A percentile compares a stretch with the other conserved stretches of the same genome.
Conservation (phyloP, 2,888 invertebrate species). For the Venusia cambrica region DNA sequence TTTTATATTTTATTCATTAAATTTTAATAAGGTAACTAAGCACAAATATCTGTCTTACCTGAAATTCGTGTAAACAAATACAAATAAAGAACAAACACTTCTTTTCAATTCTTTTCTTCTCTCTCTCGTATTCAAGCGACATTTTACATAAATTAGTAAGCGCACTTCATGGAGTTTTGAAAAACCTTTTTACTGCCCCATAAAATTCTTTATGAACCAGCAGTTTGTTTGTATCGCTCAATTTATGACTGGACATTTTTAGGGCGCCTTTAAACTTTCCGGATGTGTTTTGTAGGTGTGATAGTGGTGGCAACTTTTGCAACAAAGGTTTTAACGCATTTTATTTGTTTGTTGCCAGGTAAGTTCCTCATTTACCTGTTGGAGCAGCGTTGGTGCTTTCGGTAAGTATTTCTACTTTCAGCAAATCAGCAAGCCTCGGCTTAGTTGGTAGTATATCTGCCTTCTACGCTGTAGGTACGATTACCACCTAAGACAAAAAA, state of each 20-base stretch:
- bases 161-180: slow-evolving; percentile 38
- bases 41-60: no score
- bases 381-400: neutral
- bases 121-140: neutral
- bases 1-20: no score
- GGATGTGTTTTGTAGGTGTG: slow-evolving; percentile 31
- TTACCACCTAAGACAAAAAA: no score
- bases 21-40: no score
- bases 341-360: slow-evolving; percentile 50
- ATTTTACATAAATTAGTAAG: slow-evolving; percentile 2
- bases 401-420: slow-evolving; percentile 25
- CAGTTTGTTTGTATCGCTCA: slow-evolving; percentile 34
- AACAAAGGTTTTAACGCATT: no score
- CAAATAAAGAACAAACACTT: no score
- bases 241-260: slow-evolving; percentile 40
- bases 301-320: slow-evolving; percentile 34
- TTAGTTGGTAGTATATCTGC: no score
- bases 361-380: slow-evolving; percentile 33
- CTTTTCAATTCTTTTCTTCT: no score
- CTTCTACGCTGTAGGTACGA: no score
- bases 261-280: slow-evolving; percentile 38
- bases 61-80: no score
- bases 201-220: slow-evolving; percentile 44
- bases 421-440: no score
- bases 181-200: slow-evolving; percentile 45